These are phyloP conservation scores for Coptotermes formosanus DNA, from an alignment of 1,140 invertebrate genomes.

Conservation along the genomic window DNA sequence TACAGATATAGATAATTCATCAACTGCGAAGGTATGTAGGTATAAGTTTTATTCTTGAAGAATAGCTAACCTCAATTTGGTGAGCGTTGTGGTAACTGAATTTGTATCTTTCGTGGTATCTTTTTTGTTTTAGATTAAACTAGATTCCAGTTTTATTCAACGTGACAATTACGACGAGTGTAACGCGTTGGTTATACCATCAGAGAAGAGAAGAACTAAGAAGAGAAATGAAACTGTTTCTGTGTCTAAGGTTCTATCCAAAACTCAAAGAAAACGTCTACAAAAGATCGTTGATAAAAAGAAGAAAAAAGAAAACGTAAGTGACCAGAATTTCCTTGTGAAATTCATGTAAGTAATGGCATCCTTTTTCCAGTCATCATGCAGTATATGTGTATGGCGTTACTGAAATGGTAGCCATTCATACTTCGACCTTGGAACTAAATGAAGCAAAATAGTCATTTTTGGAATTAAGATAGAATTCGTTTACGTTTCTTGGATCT, in stretches of 20 bases:
- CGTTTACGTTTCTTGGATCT: too few relatives aligned
- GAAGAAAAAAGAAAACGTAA: conserved; percentile 84
- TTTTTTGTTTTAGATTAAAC: conserved; percentile 57
- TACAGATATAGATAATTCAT: conserved; percentile 67
- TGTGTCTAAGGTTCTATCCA: conserved; percentile 70
- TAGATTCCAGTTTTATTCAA: conserved; percentile 59
- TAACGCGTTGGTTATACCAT: conserved; percentile 79
- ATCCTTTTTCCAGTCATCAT: too few relatives aligned
- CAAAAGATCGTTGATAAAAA: conserved; percentile 86
- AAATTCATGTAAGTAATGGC: neutral
- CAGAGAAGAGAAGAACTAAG: conserved; percentile 76
- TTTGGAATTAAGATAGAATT: too few relatives aligned
- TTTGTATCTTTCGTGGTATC: neutral
- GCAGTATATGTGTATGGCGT: too few relatives aligned
- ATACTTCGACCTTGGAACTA: too few relatives aligned
- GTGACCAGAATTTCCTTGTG: conserved; percentile 40
- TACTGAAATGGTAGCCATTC: too few relatives aligned
- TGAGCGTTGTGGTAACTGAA: neutral
- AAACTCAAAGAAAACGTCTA: conserved; percentile 81
- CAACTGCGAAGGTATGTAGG: conserved; percentile 63
- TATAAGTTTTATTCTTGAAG: neutral
- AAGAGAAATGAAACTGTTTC: conserved; percentile 55
- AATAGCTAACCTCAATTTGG: neutral
- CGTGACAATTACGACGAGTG: conserved; percentile 66
- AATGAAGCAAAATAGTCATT: too few relatives aligned